phyloP scores from a whole-genome alignment of 2,113 vertebrate species.

The Marmota flaviventris region DNA sequence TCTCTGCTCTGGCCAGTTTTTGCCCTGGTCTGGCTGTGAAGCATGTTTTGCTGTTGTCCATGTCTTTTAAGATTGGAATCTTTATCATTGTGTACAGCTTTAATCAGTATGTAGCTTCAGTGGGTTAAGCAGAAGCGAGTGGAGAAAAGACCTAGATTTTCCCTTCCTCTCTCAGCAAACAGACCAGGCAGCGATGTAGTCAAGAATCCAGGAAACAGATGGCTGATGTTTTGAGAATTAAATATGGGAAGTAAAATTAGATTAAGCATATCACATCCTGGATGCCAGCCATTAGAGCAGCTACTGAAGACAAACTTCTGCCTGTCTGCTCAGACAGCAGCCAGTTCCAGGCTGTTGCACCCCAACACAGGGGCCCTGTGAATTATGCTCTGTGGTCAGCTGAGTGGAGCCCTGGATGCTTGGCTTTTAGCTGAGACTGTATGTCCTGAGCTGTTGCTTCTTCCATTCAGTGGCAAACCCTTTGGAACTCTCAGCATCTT shows the following conservation, averaged over 20 bases:
- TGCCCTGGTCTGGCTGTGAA: background rate
- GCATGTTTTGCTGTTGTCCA: background rate
- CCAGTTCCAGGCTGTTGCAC: background rate
- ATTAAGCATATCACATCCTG: constrained; percentile 45
- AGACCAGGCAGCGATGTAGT: background rate
- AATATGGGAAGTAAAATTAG: constrained; percentile 68
- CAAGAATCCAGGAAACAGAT: constrained; percentile 76
- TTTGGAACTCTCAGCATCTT: background rate
- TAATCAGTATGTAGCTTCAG: background rate
- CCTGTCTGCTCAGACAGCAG: background rate
- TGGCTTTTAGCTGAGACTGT: background rate
- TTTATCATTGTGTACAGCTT: background rate
- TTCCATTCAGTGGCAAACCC: background rate
- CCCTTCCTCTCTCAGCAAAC: background rate
- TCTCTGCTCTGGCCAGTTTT: background rate
- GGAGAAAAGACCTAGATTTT: background rate
- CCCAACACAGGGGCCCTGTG: background rate
- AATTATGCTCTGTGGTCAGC: background rate
- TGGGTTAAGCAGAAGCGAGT: background rate
- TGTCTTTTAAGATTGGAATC: background rate
- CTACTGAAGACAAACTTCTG: constrained; percentile 21
- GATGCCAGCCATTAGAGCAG: background rate
- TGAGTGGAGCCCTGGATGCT: background rate
- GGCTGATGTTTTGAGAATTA: constrained; percentile 70
- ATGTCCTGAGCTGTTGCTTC: background rate